phyloP scores from a whole-genome alignment of 2,797 vertebrate species.

The Spinus pinus region DNA sequence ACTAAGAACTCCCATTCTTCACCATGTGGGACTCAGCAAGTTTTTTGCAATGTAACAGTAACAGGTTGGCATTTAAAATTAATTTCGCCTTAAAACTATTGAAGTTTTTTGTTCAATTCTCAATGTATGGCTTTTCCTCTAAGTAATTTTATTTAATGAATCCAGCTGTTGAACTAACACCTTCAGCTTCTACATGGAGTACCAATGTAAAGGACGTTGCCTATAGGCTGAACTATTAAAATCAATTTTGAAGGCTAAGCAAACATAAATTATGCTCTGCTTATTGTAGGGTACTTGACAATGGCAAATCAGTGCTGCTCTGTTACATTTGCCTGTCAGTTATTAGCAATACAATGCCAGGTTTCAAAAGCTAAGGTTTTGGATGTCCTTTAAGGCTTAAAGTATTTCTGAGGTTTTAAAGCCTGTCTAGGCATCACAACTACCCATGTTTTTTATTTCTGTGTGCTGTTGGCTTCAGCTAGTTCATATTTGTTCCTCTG shows the following conservation, averaged over 20 bases:
- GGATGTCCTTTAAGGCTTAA: background rate
- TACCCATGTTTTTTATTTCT: background rate
- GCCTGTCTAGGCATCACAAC: background rate
- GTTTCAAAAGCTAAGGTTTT: background rate
- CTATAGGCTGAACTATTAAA: background rate
- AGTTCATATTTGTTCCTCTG: background rate
- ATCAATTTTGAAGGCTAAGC: background rate
- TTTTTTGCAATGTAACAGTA: background rate
- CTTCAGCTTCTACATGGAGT: background rate
- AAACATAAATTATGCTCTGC: background rate
- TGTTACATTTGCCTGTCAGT: background rate
- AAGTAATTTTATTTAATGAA: background rate
- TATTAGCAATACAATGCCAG: background rate
- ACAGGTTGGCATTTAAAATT: background rate
- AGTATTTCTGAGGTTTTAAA: background rate
- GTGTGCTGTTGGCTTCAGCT: background rate
- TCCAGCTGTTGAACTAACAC: background rate
- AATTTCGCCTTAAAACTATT: background rate
- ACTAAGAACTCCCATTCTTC: background rate
- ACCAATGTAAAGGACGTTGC: background rate
- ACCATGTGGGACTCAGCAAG: rapidly evolving
- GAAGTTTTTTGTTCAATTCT: background rate
- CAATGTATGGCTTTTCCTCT: background rate
- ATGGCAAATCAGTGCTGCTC: background rate
- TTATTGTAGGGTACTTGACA: background rate